Evolutionary conservation across 2,888 invertebrate genomes (phyloP), one percentile per base, ranked within the genome.

Genomic region (Hyalella azteca): DNA sequence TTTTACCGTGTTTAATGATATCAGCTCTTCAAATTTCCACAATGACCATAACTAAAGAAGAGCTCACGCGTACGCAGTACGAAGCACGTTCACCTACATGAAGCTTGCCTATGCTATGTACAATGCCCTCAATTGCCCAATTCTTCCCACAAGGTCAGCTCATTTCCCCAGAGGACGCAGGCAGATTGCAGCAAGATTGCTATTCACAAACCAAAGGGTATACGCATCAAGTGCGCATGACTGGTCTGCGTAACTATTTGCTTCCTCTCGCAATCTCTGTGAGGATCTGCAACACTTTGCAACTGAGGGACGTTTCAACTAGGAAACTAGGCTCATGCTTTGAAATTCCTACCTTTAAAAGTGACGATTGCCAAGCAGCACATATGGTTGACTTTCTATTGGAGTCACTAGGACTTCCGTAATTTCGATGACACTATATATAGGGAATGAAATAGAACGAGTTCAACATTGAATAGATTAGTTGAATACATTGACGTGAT

Each of bases 151-250:
- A 29, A 54, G 54, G 54, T 54, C 54, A 54, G 11, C 9, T 22
- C 66, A 66, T 66, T 66, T 66, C 66, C 66, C 66, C 1, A 2
- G 66, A 36, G 66, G 19, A 13, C 36, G 36, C 66, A 22, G 19
- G 9, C 66, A 66, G 66, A 66, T 66, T 66, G 66, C 66, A 32
- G n/a, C 66, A 66, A 66, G 66, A 66, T 66, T 66, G 66, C 32
- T 26, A 29, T 54, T 54, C 54, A 54, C 26, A 22, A 54, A 29
- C 54, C 54, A 9, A 29, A 54, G 54, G 54, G 29, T 54, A 54
- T 9, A 54, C 26, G 54, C 54, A 22, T 54, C 29, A 26, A 11
- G 29, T 26, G 54, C 26, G 54, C 26, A 7, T 1, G n/a, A n/a
- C n/a, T 54, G 54, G 54, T 9, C 29, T 54, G 22, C 54, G 54